phyloP scores from a whole-genome alignment of 2,113 vertebrate genomes.

The Rhipidura dahli region DNA sequence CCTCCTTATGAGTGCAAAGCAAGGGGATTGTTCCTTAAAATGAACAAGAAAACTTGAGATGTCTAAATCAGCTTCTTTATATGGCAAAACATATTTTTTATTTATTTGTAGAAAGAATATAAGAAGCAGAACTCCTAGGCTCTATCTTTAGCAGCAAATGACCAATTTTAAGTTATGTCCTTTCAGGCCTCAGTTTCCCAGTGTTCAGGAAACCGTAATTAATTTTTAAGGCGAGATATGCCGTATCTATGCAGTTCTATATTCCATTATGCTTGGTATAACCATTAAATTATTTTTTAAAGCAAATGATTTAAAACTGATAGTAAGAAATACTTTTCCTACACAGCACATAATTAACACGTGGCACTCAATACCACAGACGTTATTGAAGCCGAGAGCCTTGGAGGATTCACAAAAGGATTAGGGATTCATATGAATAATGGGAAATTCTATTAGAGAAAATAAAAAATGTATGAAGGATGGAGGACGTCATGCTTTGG shows the following conservation, averaged over 20 bases:
- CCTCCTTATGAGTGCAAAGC: neutral
- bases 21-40: constrained; percentile 1
- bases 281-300: constrained; percentile 4
- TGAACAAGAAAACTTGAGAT: neutral
- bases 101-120: neutral
- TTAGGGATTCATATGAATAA: constrained; percentile 58
- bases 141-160: neutral
- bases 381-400: constrained; percentile 51
- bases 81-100: neutral
- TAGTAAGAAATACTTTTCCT: constrained; percentile 35
- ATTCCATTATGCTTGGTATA: neutral
- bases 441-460: constrained; percentile 65
- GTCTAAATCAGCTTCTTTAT: neutral
- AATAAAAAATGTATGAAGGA: constrained; percentile 61
- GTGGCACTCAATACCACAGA: constrained; percentile 38
- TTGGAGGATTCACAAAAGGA: constrained; percentile 53
- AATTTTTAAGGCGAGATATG: neutral
- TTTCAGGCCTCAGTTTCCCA: constrained; percentile 7
- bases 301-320: constrained; percentile 33
- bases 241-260: neutral
- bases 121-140: neutral
- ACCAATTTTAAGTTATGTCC: neutral
- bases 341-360: constrained; percentile 31
- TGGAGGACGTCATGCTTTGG: constrained; percentile 12
- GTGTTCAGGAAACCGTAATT: neutral